Conservation (phyloP, 2,797 vertebrate species). For the Notoglanidium macrostoma region DNA sequence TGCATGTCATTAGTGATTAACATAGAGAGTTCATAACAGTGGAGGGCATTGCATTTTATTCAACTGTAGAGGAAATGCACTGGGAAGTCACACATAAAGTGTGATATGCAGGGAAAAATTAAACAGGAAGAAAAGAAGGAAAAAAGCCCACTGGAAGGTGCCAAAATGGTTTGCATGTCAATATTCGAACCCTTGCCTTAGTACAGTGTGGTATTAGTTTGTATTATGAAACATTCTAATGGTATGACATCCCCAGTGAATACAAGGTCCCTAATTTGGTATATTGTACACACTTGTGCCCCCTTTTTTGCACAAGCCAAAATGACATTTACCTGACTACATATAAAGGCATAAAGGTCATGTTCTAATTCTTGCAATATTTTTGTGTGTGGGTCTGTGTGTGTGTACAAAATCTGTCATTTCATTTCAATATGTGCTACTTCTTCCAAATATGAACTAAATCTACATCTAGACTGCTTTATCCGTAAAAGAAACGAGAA, state of each 20-base stretch:
- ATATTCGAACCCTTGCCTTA: background rate
- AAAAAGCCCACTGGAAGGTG: background rate
- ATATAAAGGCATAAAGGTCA: background rate
- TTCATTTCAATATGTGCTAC: background rate
- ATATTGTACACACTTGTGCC: background rate
- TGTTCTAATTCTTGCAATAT: background rate
- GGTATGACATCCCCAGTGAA: background rate
- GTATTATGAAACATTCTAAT: background rate
- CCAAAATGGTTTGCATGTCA: background rate
- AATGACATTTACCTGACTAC: background rate
- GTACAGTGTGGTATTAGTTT: background rate
- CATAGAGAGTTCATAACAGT: slow-evolving; percentile 65
- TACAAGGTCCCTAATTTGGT: background rate
- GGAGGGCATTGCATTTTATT: background rate
- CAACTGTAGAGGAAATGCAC: background rate
- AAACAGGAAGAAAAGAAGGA: background rate
- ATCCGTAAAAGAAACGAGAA: background rate
- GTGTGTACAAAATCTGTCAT: background rate
- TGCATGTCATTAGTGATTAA: slow-evolving; percentile 71
- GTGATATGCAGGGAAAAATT: background rate
- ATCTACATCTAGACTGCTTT: background rate
- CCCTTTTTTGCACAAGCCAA: background rate
- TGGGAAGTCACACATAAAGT: background rate
- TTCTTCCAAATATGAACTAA: background rate
- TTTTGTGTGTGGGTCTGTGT: background rate